Conservation (phyloP, 2,888 invertebrate species). For the Microdon myrmicae region DNA sequence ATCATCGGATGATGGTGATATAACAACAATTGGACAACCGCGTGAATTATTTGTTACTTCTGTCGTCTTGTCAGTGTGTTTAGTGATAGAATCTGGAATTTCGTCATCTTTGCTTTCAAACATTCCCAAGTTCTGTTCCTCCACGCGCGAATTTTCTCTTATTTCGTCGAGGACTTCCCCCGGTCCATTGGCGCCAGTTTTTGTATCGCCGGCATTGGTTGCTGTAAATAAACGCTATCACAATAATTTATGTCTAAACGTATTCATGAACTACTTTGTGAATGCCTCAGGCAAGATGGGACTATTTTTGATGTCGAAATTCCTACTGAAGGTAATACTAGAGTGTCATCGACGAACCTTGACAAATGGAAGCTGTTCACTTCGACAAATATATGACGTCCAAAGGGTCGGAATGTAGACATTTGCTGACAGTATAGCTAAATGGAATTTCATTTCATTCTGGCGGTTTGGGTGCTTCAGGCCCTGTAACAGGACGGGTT, state of each 20-base stretch:
- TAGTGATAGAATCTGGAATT: not conserved
- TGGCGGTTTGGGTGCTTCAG: too few species aligned
- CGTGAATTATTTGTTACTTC: not conserved
- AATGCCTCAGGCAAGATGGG: slow-evolving; percentile 10
- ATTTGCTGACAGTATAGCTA: too few species aligned
- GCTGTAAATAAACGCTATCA: slow-evolving; percentile 28
- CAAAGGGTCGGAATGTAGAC: too few species aligned
- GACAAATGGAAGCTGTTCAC: too few species aligned
- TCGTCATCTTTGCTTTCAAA: not conserved
- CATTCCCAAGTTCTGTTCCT: slow-evolving; percentile 2
- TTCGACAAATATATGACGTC: too few species aligned
- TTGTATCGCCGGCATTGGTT: slow-evolving; percentile 10
- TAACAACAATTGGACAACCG: slow-evolving; percentile 14
- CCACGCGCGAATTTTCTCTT: slow-evolving; percentile 23
- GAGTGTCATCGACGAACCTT: not conserved
- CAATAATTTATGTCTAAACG: not conserved
- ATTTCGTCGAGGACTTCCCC: slow-evolving; percentile 14
- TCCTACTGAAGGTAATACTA: not conserved
- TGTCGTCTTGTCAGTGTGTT: not conserved
- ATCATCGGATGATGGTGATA: slow-evolving; percentile 38
- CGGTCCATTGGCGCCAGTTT: slow-evolving; percentile 1
- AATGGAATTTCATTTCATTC: too few species aligned
- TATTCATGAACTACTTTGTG: slow-evolving; percentile 10
- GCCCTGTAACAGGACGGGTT: too few species aligned
- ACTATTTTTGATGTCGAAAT: not conserved